A percentile compares a stretch with the other conserved stretches of the same genome.
Conservation (phyloP, 2,888 invertebrate genomes). For the Dryocosmus kuriphilus region DNA sequence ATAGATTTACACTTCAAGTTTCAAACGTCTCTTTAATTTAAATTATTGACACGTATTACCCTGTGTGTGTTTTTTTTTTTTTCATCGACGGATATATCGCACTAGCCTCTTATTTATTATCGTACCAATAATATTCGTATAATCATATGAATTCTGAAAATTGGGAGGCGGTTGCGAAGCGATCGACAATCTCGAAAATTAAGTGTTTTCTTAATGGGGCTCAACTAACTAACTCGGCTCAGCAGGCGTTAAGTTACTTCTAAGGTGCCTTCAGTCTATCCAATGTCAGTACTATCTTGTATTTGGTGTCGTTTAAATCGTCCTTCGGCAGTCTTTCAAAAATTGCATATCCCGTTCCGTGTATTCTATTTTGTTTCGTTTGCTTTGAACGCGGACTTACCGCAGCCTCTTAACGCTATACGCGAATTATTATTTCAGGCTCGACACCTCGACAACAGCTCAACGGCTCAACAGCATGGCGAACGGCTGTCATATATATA, state of each 20-base stretch:
- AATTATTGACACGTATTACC: conserved; percentile 38
- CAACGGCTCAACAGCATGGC: conserved; percentile 73
- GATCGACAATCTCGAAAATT: conserved; percentile 6
- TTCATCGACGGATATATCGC: conserved; percentile 37
- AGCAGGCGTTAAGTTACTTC: conserved; percentile 76
- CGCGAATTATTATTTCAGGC: conserved; percentile 59
- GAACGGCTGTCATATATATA: conserved; percentile 71
- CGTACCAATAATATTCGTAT: conserved; percentile 34
- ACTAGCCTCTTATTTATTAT: conserved; percentile 48
- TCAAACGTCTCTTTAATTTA: conserved; percentile 12
- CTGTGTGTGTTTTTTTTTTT: conserved; percentile 15
- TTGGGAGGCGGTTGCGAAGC: neutral
- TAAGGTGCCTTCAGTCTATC: conserved; percentile 78
- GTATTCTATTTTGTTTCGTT: conserved; percentile 51
- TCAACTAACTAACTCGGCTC: conserved; percentile 68
- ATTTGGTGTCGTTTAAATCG: conserved; percentile 78
- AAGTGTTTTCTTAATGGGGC: conserved; percentile 40
- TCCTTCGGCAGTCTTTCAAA: conserved; percentile 75
- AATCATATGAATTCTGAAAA: conserved; percentile 1
- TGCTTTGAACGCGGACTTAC: conserved; percentile 42
- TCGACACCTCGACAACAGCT: conserved; percentile 63
- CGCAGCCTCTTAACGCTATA: conserved; percentile 46
- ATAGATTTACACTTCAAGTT: conserved; percentile 18
- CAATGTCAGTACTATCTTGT: conserved; percentile 78
- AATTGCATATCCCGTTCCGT: conserved; percentile 69